These are phyloP conservation scores for Condylura cristata DNA, from an alignment of 2,113 vertebrate genomes.

Conservation along the genomic window DNA sequence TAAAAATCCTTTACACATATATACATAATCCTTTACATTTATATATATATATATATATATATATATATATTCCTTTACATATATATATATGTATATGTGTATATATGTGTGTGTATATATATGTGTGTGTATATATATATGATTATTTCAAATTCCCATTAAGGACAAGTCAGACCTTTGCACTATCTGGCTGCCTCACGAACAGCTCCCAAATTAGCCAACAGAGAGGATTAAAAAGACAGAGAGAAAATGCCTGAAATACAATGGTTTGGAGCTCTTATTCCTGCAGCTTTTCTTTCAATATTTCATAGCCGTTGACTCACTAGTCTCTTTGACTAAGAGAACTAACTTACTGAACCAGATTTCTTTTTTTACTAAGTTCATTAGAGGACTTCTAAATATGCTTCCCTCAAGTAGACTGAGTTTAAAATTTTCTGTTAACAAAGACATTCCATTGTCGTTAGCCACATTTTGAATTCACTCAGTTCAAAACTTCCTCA, in stretches of 20 bases:
- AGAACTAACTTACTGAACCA: constrained; percentile 47
- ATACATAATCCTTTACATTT: too few relatives aligned
- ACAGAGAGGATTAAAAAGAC: neutral
- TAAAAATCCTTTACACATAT: neutral
- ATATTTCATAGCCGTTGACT: constrained; percentile 5
- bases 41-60: too few relatives aligned
- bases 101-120: too few relatives aligned
- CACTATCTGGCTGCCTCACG: neutral
- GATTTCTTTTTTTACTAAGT: neutral
- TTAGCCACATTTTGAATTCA: constrained; percentile 71
- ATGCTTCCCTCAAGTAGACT: constrained; percentile 38
- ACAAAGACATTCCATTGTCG: constrained; percentile 53
- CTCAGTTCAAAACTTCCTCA: constrained; percentile 46
- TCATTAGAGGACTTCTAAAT: constrained; percentile 53
- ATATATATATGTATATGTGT: too few relatives aligned
- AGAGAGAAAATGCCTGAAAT: neutral
- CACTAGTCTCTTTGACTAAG: constrained; percentile 4
- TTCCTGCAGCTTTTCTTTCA: neutral
- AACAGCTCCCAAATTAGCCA: neutral
- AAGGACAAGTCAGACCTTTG: neutral
- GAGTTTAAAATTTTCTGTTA: constrained; percentile 65
- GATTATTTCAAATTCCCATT: constrained; percentile 33
- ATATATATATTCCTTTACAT: too few relatives aligned
- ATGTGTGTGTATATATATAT: too few relatives aligned
- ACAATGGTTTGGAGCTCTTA: neutral